Evolutionary conservation across 1,140 invertebrate species (phyloP).

Genomic region (Pseudomyrmex pallidus): DNA sequence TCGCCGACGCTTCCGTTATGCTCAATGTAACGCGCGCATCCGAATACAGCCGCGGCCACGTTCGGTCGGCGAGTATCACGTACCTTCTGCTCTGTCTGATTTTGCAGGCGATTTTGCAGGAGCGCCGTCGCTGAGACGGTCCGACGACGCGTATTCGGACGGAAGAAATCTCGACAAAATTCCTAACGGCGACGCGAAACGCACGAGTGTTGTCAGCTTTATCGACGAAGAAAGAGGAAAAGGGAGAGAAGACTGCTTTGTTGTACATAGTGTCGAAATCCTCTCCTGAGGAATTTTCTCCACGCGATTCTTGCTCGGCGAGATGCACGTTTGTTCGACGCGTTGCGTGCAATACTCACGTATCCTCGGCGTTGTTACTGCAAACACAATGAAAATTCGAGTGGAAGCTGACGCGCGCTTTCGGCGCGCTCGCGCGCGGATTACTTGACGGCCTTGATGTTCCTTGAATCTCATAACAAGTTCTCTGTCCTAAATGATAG

Average conservation of each 20-base stretch:
- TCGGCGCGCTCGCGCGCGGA: conserved; percentile 2
- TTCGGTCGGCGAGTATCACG: conserved; percentile 75
- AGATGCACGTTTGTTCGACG: conserved; percentile 14
- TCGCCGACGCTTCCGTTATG: conserved; percentile 86
- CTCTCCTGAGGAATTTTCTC: conserved; percentile 29
- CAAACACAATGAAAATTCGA: conserved; percentile 34
- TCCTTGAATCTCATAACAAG: conserved; percentile 50
- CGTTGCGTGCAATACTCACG: background rate
- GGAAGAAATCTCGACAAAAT: conserved; percentile 39
- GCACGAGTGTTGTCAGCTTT: conserved; percentile 7
- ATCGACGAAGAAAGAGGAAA: background rate
- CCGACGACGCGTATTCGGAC: background rate
- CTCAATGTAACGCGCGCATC: conserved; percentile 86
- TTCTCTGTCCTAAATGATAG: conserved; percentile 11
- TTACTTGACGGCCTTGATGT: conserved; percentile 60
- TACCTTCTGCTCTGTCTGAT: conserved; percentile 77
- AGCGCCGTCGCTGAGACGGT: conserved; percentile 73
- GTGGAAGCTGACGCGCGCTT: conserved; percentile 22
- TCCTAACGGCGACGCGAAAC: conserved; percentile 21
- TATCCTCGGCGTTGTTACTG: conserved; percentile 6
- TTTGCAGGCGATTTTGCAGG: conserved; percentile 71
- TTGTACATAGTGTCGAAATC: conserved; percentile 40
- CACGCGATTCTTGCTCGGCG: conserved; percentile 34
- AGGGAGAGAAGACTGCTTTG: background rate
- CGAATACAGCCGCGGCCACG: conserved; percentile 80